Conservation (phyloP, 2,888 invertebrate genomes). For the Plutella xylostella region DNA sequence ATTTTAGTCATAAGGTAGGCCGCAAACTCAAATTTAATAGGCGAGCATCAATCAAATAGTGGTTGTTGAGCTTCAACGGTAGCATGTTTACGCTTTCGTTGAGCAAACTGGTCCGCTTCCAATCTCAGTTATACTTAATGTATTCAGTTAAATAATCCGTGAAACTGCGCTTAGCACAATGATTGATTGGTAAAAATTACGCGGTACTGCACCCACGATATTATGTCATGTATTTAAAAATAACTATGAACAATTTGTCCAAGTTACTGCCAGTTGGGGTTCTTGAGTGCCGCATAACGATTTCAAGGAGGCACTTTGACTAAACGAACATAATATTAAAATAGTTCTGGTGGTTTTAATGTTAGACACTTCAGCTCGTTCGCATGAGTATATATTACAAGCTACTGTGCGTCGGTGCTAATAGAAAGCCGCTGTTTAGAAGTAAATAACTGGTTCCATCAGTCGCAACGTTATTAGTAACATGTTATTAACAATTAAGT, state of each 20-base stretch:
- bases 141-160: slow-evolving; percentile 6
- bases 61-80: slow-evolving; percentile 16
- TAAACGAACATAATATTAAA: slow-evolving; percentile 39
- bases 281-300: slow-evolving; percentile 33
- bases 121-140: slow-evolving; percentile 4
- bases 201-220: slow-evolving; percentile 15
- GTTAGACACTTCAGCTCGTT: slow-evolving; percentile 34
- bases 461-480: slow-evolving; percentile 4
- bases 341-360: slow-evolving; percentile 29
- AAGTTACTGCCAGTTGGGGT: slow-evolving; percentile 23
- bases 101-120: slow-evolving; percentile 13
- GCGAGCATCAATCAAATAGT: slow-evolving; percentile 19
- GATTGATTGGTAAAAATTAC: slow-evolving; percentile 13
- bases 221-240: slow-evolving; percentile 43
- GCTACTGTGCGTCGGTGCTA: no score
- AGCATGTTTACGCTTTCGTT: slow-evolving; percentile 16
- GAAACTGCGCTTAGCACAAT: slow-evolving; percentile 4
- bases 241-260: slow-evolving; percentile 28
- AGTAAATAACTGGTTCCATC: slow-evolving; percentile 28
- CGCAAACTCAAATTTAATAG: slow-evolving; percentile 21
- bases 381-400: slow-evolving; percentile 28
- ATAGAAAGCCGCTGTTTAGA: no score
- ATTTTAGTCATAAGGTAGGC: slow-evolving; percentile 13
- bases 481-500: not conserved
- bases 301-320: slow-evolving; percentile 34